Evolutionary conservation across 1,140 invertebrate genomes (phyloP).

Genomic region (Matsumurasca onukii): DNA sequence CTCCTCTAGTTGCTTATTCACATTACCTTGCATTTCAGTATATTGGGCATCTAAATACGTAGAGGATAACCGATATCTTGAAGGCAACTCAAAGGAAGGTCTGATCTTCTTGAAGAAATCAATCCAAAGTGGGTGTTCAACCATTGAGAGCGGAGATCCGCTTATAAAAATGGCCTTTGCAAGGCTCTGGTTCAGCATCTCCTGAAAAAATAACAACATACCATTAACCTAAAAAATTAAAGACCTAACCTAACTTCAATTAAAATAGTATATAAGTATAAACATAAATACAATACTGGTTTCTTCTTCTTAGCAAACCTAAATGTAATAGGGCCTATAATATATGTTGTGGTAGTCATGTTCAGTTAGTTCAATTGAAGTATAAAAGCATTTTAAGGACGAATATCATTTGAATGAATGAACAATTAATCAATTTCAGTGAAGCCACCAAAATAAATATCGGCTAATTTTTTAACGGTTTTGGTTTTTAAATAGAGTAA

Average conservation of each 20-base stretch:
- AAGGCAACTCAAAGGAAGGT: slow-evolving; percentile 31
- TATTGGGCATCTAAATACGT: slow-evolving; percentile 36
- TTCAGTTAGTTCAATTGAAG: not conserved
- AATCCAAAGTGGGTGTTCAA: slow-evolving; percentile 38
- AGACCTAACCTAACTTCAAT: not conserved
- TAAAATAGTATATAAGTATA: too few relatives aligned
- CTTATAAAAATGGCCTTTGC: slow-evolving; percentile 35
- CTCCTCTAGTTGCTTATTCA: slow-evolving; percentile 8
- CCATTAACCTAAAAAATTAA: not conserved
- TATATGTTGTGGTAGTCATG: not conserved
- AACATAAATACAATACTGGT: too few relatives aligned
- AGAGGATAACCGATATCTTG: slow-evolving; percentile 32
- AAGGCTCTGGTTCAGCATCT: slow-evolving; percentile 19
- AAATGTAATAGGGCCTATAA: not conserved
- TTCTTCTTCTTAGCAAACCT: too few relatives aligned
- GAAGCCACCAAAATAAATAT: too few relatives aligned
- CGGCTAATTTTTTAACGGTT: too few relatives aligned
- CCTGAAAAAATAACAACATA: slow-evolving; percentile 16
- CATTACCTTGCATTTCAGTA: slow-evolving; percentile 27
- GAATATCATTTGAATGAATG: not conserved
- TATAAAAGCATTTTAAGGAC: not conserved
- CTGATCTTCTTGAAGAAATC: slow-evolving; percentile 35
- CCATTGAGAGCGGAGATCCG: slow-evolving; percentile 34
- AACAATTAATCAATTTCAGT: too few relatives aligned
- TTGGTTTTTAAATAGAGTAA: too few relatives aligned